Evolutionary conservation across 2,797 vertebrate species (phyloP), one percentile per base, ranked within the genome.

Genomic region (Tadarida brasiliensis): DNA sequence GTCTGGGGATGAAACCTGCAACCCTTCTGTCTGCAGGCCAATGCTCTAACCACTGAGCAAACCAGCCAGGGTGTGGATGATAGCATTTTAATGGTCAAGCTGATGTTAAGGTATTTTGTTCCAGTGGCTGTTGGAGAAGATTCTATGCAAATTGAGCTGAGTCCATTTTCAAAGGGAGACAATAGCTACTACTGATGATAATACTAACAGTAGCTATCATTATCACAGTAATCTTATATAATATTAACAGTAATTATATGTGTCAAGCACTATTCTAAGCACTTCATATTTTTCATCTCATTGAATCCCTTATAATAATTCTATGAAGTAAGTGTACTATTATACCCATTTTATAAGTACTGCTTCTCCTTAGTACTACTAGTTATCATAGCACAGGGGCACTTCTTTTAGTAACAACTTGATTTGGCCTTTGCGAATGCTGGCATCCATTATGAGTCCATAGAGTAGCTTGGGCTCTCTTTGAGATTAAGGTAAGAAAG

Each of bases 291-390:
- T 84, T 11, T 49, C 47, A 56, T 95, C 47, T 77, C 47, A n/a
- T 96, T 81, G 70, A 85, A 71, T 17, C 20, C 20, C 33, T 95
- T 56, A n/a, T 54, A 67, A 77, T 89, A 90, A 81, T 86, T 95
- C 54, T 87, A 67, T 77, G 83, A 70, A 89, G 11, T 68, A 82
- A 94, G 74, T 30, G 11, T 67, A 22, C 22, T 91, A 14, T 68
- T 81, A 39, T 17, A 56, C 7, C 15, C 57, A 65, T 74, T 73
- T 77, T 71, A 44, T 7, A 44, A 44, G 39, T 20, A 28, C 30
- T 78, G 68, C 84, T 87, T 81, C 57, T 67, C 47, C 30, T 47
- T 86, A n/a, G 57, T 76, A n/a, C 7, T 44, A 19, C 71, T 90
- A 1, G 28, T 54, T 84, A 44, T 51, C 78, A 39, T n/a, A 44